phyloP scores from a whole-genome alignment of 2,797 vertebrate species.

The Sebastolobus altivelis region DNA sequence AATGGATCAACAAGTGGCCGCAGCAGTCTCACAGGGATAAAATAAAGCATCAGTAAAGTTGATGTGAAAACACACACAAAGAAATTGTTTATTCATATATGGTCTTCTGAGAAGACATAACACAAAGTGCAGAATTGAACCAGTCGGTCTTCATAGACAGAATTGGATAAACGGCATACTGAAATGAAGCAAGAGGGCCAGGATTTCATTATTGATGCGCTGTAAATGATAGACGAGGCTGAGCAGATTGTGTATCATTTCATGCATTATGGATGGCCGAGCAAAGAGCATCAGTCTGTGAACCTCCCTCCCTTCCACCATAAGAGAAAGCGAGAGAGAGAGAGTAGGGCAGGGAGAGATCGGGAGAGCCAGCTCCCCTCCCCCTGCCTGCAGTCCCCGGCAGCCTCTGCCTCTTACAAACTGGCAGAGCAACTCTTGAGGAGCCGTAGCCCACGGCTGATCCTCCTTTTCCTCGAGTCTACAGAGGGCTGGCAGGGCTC shows the following conservation, averaged over 20 bases:
- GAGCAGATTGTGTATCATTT: conserved; percentile 87
- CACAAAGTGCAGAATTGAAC: neutral
- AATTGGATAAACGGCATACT: conserved; percentile 66
- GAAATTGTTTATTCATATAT: conserved; percentile 1
- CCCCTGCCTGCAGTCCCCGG: conserved; percentile 33
- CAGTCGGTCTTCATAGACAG: conserved; percentile 24
- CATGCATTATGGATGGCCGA: conserved; percentile 85
- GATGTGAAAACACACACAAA: neutral
- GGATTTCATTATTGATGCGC: conserved; percentile 86
- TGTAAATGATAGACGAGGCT: conserved; percentile 89
- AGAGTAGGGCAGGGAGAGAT: conserved; percentile 50
- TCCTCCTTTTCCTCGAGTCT: conserved; percentile 18
- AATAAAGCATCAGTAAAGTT: neutral
- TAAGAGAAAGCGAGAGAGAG: conserved; percentile 58
- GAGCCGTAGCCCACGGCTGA: conserved; percentile 28
- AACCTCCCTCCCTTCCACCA: conserved; percentile 51
- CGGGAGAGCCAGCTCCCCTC: conserved; percentile 38
- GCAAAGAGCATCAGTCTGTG: conserved; percentile 72
- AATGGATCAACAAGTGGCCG: conserved; percentile 35
- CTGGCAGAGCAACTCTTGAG: conserved; percentile 38
- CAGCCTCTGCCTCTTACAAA: conserved; percentile 54
- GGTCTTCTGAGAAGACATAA: conserved; percentile 6
- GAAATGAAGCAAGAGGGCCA: conserved; percentile 73
- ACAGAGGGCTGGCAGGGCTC: neutral
- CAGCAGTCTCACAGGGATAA: conserved; percentile 4